phyloP scores from a whole-genome alignment of 2,797 vertebrate species.

The Melopsittacus undulatus region DNA sequence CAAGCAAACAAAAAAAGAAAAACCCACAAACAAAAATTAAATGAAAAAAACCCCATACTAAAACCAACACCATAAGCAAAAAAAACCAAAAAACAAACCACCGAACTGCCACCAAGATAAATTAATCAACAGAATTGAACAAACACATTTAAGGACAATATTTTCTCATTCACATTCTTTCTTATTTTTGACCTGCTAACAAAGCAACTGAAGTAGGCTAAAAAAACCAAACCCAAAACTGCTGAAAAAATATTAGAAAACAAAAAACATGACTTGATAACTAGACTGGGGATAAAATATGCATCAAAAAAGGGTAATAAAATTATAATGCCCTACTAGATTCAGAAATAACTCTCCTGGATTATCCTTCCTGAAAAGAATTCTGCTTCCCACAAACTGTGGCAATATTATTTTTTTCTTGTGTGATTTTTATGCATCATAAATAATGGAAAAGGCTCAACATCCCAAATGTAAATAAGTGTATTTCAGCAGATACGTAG shows the following conservation, averaged over 20 bases:
- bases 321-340: not conserved
- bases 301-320: not conserved
- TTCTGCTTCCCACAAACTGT: not conserved
- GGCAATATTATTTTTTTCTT: not conserved
- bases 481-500: not conserved
- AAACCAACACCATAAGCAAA: not conserved
- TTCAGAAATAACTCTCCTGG: not conserved
- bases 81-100: not conserved
- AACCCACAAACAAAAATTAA: not conserved
- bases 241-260: not conserved
- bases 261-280: not conserved
- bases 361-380: not conserved
- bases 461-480: not conserved
- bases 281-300: not conserved
- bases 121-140: not conserved
- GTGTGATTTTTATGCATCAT: not conserved
- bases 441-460: not conserved
- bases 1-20: not conserved
- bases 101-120: not conserved
- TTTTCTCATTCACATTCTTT: not conserved
- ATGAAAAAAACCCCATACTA: not conserved
- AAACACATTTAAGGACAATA: not conserved
- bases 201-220: not conserved
- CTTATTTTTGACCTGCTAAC: not conserved
- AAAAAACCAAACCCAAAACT: not conserved